A percentile compares a stretch with the other conserved stretches of the same genome.
These are phyloP conservation scores for Sternotherus odoratus DNA, from an alignment of 2,797 vertebrate genomes.

Conservation along the genomic window DNA sequence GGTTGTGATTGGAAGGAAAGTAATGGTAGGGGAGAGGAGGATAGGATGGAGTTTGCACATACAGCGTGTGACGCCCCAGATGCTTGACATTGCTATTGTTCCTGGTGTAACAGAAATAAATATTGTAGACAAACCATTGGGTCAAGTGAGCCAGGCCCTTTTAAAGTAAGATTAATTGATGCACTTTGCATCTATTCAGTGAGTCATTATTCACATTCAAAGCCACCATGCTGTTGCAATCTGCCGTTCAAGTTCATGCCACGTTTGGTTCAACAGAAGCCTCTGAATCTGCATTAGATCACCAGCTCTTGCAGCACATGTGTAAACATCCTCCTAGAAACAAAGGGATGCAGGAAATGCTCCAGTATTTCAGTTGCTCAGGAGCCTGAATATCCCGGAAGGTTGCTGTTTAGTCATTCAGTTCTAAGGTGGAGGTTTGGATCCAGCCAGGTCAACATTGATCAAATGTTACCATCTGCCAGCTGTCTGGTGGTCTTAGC, in stretches of 20 bases:
- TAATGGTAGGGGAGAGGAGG: not conserved
- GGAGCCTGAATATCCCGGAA: not conserved
- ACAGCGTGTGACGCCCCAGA: not conserved
- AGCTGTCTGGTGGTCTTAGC: not conserved
- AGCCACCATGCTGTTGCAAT: not conserved
- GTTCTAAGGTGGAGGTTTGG: slow-evolving; percentile 25
- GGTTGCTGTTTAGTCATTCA: slow-evolving; percentile 1
- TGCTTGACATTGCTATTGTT: slow-evolving; percentile 10
- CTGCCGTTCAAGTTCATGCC: not conserved
- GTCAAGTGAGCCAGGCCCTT: not conserved
- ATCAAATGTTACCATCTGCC: not conserved
- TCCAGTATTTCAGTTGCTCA: not conserved
- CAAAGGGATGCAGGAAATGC: slow-evolving; percentile 7
- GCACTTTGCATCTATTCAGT: not conserved
- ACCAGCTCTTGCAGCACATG: not conserved
- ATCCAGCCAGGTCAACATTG: not conserved
- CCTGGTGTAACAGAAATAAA: slow-evolving; percentile 7
- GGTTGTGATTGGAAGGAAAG: not conserved
- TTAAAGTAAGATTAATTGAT: slow-evolving; percentile 36
- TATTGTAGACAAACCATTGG: not conserved
- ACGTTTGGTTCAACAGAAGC: not conserved
- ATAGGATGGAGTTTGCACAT: not conserved
- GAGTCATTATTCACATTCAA: slow-evolving; percentile 38
- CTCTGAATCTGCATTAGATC: not conserved
- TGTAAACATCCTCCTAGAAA: slow-evolving; percentile 46